A percentile compares a stretch with the other conserved stretches of the same genome.
Conservation (phyloP, 2,888 invertebrate species). For the Dynastes tityus region DNA sequence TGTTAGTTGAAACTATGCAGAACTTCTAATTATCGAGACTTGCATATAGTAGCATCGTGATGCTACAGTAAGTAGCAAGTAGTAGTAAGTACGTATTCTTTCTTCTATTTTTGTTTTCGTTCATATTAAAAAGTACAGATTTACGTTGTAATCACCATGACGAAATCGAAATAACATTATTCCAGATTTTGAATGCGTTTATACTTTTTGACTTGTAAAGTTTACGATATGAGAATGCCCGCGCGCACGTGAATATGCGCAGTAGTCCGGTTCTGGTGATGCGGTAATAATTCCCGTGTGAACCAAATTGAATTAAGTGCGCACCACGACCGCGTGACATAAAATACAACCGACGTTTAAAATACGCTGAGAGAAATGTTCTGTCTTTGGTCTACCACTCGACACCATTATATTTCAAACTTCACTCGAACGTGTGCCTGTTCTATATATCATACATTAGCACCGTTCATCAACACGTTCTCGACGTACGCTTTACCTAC, state of each 20-base stretch:
- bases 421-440: constrained; percentile 42
- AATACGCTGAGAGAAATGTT: constrained; percentile 48
- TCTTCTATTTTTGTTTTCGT: too few relatives aligned
- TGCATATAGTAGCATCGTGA: too few relatives aligned
- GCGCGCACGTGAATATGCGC: neutral
- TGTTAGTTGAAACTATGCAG: too few relatives aligned
- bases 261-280: neutral
- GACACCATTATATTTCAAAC: constrained; percentile 48
- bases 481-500: constrained; percentile 37
- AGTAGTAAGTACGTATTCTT: too few relatives aligned
- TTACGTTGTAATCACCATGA: too few relatives aligned
- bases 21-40: too few relatives aligned
- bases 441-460: constrained; percentile 46
- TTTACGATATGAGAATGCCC: too few relatives aligned
- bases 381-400: constrained; percentile 49
- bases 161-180: too few relatives aligned
- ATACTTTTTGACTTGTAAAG: too few relatives aligned
- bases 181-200: too few relatives aligned
- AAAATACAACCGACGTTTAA: constrained; percentile 38
- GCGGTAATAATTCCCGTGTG: constrained; percentile 42
- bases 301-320: constrained; percentile 37
- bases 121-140: too few relatives aligned
- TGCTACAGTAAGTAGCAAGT: too few relatives aligned
- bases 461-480: constrained; percentile 45
- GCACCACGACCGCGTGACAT: constrained; percentile 32